These are phyloP conservation scores for Philotrypesis tridentata DNA, from an alignment of 1,140 invertebrate genomes.

Conservation along the genomic window DNA sequence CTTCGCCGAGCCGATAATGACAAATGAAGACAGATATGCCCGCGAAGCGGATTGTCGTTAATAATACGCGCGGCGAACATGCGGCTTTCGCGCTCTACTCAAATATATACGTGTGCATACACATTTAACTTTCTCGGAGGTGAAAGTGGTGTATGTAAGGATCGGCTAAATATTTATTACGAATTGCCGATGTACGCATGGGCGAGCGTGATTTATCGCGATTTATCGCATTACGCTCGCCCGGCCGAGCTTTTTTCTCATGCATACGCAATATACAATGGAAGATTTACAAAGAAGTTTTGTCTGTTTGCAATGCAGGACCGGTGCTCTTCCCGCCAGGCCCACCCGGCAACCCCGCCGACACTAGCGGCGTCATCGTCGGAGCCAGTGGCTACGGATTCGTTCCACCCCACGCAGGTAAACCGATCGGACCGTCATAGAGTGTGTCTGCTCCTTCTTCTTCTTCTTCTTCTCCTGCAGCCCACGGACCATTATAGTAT, in stretches of 20 bases:
- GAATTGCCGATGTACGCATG: neutral
- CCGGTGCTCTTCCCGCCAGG: slow-evolving; percentile 82
- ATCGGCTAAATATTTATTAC: neutral
- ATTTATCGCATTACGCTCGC: neutral
- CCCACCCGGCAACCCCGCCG: slow-evolving; percentile 76
- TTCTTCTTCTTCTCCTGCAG: neutral
- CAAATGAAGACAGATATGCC: neutral
- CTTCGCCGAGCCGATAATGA: neutral
- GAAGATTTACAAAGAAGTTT: neutral
- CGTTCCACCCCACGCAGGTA: slow-evolving; percentile 79
- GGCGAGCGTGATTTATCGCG: neutral
- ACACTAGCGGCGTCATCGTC: slow-evolving; percentile 81
- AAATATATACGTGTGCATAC: neutral
- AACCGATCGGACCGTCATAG: slow-evolving; percentile 53
- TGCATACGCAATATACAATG: no score
- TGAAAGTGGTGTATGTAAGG: neutral
- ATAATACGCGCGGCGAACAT: neutral
- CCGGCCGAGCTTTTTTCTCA: neutral
- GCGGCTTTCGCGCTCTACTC: neutral
- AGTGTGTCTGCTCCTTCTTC: no score
- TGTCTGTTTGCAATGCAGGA: slow-evolving; percentile 75
- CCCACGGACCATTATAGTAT: neutral
- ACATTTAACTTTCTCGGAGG: neutral
- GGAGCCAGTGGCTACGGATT: slow-evolving; percentile 85
- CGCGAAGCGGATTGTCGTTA: neutral